Percentiles rank a stretch among this genome's conserved stretches.
Evolutionary conservation across 2,113 vertebrate species (phyloP).

Genomic region (Archocentrus centrarchus): DNA sequence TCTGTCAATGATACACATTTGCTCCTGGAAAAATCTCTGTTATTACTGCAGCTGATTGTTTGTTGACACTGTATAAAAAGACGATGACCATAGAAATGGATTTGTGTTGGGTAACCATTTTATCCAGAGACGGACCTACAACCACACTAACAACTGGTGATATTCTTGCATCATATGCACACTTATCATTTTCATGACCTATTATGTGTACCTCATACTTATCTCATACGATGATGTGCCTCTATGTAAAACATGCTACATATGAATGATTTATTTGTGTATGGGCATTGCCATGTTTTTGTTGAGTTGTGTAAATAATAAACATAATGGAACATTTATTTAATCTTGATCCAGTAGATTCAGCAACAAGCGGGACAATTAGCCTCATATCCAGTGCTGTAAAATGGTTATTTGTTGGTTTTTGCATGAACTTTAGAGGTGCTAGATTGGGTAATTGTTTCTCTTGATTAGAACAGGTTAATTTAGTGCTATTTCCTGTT

Average conservation of each 20-base stretch:
- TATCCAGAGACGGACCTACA: slow-evolving; percentile 31
- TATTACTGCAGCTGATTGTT: slow-evolving; percentile 3
- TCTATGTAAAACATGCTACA: slow-evolving; percentile 62
- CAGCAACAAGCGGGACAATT: neutral
- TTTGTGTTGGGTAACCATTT: slow-evolving; percentile 16
- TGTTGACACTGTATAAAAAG: slow-evolving; percentile 33
- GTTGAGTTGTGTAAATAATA: slow-evolving; percentile 76
- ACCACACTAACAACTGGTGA: slow-evolving; percentile 28
- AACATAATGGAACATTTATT: slow-evolving; percentile 53
- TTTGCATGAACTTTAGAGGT: neutral
- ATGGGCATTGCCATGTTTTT: slow-evolving; percentile 51
- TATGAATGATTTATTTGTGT: slow-evolving; percentile 68
- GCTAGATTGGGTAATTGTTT: neutral
- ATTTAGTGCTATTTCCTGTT: neutral
- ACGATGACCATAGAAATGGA: slow-evolving; percentile 18
- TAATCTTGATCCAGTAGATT: neutral
- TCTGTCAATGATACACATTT: slow-evolving; percentile 44
- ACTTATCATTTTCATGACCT: slow-evolving; percentile 33
- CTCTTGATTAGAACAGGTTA: neutral
- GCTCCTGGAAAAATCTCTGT: neutral
- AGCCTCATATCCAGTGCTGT: neutral
- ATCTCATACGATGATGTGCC: slow-evolving; percentile 52
- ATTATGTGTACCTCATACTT: slow-evolving; percentile 64
- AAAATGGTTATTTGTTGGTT: neutral
- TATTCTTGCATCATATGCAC: slow-evolving; percentile 36